phyloP scores from a whole-genome alignment of 2,797 vertebrate species.

The Allenopithecus nigroviridis region DNA sequence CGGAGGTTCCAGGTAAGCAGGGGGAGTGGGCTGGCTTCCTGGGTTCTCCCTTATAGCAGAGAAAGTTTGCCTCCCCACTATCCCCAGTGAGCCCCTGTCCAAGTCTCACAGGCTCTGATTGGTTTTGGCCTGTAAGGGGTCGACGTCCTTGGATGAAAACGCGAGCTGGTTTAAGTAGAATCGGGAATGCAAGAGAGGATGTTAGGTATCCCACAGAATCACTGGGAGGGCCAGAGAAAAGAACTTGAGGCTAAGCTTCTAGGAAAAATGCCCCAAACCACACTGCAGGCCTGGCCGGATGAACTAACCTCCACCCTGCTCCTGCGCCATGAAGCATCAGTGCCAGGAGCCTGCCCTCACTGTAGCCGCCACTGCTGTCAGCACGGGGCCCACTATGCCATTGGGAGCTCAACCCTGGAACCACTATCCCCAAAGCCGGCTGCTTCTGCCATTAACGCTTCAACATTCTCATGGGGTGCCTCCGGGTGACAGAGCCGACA shows the following conservation, averaged over 20 bases:
- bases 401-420: not conserved
- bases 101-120: not conserved
- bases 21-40: not conserved
- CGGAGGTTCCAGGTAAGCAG: not conserved
- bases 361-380: not conserved
- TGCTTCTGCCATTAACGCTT: not conserved
- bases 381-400: not conserved
- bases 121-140: not conserved
- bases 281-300: not conserved
- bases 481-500: not conserved
- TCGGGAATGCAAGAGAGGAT: not conserved
- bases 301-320: not conserved
- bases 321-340: not conserved
- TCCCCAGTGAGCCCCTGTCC: not conserved
- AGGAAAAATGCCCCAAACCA: conserved; percentile 63
- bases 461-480: not conserved
- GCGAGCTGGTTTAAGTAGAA: conserved; percentile 21
- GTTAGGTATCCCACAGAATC: conserved; percentile 38
- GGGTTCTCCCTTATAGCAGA: not conserved
- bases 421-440: not conserved
- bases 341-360: not conserved
- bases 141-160: not conserved
- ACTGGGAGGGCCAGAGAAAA: not conserved
- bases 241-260: conserved; percentile 43
- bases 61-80: not conserved